Evolutionary conservation across 2,113 vertebrate species (phyloP).

Genomic region (Carassius gibelio): DNA sequence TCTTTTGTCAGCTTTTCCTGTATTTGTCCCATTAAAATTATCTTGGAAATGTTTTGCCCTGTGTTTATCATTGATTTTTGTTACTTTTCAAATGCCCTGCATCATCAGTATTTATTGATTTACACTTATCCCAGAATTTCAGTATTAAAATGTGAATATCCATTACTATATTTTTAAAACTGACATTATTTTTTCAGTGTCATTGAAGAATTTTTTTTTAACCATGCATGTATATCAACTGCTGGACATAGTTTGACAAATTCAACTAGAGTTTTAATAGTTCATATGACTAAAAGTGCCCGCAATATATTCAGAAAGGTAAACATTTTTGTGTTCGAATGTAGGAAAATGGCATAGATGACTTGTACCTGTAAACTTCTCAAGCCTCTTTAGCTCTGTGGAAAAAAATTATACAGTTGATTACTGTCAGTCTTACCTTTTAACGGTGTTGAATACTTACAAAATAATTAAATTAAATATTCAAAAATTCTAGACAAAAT

Average conservation of each 20-base stretch:
- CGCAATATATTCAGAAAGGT: neutral
- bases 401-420: neutral
- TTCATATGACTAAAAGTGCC: neutral
- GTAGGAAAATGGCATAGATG: neutral
- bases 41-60: neutral
- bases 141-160: neutral
- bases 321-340: neutral
- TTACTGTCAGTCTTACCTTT: neutral
- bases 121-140: neutral
- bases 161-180: neutral
- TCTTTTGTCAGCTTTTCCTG: neutral
- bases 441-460: neutral
- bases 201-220: neutral
- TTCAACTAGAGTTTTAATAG: neutral
- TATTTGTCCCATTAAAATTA: neutral
- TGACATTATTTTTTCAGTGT: neutral
- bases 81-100: neutral
- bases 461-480: neutral
- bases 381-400: slow-evolving; percentile 42
- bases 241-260: neutral
- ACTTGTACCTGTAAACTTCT: slow-evolving; percentile 42
- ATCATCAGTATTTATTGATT: neutral
- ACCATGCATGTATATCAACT: neutral
- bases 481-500: neutral
- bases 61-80: neutral